Evolutionary conservation across 92 coral and sea anemone species (phyloP), one percentile per base, ranked within the genome.

Genomic region (Umimayanthus chanpuru): DNA sequence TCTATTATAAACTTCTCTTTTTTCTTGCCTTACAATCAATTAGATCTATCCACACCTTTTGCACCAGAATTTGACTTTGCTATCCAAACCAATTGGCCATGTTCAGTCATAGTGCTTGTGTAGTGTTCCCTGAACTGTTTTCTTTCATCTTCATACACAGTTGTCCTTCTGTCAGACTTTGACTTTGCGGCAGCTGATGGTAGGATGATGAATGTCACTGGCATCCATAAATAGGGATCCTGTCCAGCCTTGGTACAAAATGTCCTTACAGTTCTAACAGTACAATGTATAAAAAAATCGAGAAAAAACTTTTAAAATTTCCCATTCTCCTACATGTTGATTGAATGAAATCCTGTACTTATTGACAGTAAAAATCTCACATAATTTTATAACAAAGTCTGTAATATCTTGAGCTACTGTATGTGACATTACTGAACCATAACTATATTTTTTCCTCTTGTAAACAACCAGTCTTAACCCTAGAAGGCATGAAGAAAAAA

Each of bases 61-160:
- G 97, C 94, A 21, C 97, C 97, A 66, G 95, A 92, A 53, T 92
- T 85, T 26, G 97, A 92, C 87, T 94, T 94, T 4, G 94, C 97
- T 53, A 94, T 94, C 97, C 97, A 94, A 29, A 94, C 88, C 79
- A 88, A 86, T 43, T 80, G 85, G 47, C 71, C 75, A 70, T 76
- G 74, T 64, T 65, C 30, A 9, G 39, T 81, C 56, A 28, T 26
- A 81, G 67, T 32, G 58, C 65, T 75, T 58, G 70, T 74, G 44
- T 85, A 80, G 49, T 89, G 78, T 9, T 82, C 90, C 49, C 88
- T 21, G 77, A 94, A 90, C 44, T 88, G 82, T 25, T 86, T 82
- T 66, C 97, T 92, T 67, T 94, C 95, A 87, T 94, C 97, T 79
- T 65, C 71, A 38, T 58, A 88, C 25, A 87, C 72, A 25, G 64